A percentile compares a stretch with the other conserved stretches of the same genome.
These are phyloP conservation scores for Oncorhynchus gorbuscha DNA, from an alignment of 2,113 vertebrate species.

Conservation along the genomic window DNA sequence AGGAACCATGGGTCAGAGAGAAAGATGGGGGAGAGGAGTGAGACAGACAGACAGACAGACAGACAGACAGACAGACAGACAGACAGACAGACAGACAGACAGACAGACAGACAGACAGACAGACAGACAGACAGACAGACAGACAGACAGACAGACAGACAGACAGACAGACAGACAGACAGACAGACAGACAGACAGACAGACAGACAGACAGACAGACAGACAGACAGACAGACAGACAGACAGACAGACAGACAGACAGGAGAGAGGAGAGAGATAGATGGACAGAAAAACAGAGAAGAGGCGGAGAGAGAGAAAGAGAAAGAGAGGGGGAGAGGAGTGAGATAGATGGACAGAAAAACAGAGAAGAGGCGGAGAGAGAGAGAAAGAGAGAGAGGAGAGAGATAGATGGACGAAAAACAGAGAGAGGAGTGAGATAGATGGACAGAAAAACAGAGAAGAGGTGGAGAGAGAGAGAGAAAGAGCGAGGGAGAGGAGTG, in stretches of 20 bases:
- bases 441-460: background rate
- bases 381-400: no score
- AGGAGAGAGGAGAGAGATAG: no score
- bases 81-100: background rate
- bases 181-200: no score
- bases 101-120: background rate
- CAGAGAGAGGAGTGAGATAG: no score
- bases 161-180: no score
- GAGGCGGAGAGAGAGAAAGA: no score
- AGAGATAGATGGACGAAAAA: background rate
- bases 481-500: no score
- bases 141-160: background rate
- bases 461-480: background rate
- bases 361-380: background rate
- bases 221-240: conserved; percentile 12
- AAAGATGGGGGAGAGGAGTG: background rate
- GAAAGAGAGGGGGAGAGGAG: no score
- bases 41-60: conserved; percentile 14
- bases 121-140: conserved; percentile 13
- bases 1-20: background rate
- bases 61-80: no score
- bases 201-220: conserved; percentile 12
- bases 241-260: conserved; percentile 10
- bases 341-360: conserved; percentile 8
- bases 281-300: conserved; percentile 18